Base-by-base conservation (phyloP, 2,113 vertebrate genomes). In the Podarcis cretensis region DNA sequence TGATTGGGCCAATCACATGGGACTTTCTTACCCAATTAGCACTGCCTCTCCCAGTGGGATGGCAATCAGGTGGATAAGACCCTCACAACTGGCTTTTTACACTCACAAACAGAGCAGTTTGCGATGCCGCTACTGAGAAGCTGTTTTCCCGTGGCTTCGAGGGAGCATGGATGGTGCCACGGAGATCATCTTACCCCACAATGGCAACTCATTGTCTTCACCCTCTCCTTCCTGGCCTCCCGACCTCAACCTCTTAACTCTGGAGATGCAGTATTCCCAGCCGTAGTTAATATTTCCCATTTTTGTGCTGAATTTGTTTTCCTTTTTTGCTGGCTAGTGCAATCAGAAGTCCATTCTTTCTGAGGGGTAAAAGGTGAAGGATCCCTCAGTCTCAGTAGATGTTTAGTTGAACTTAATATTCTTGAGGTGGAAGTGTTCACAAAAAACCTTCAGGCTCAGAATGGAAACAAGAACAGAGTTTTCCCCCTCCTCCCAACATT, bases 381-480 rank as follows among this genome's bases (percentile, higher is more conserved):
- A 48, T 89, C 84, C 69, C 54, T 40, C 1, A 16, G 89, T 91
- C 87, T 92, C 90, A 76, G 89, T 88, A 88, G 21, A 90, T 25
- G 27, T 77, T 82, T 18, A 86, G 84, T 91, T 86, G 84, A 2
- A 81, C 5, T 84, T 1, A 25, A 77, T 71, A 27, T 74, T 90
- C 35, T 85, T 82, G 80, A 32, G 2, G 81, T 57, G 90, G 21
- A 82, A 92, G 75, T 74, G 2, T 81, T 88, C 88, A 83, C 63
- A 8, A 59, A 59, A n/a, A 87, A 81, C 59, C 71, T 74, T 79
- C n/a, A 76, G 87, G 79, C 85, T 92, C 27, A 75, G 66, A 54
- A 37, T 89, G 66, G 5, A 91, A 89, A 83, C 86, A 85, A 85
- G 77, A 94, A 91, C 25, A 48, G 84, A 82, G 27, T 85, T 35